phyloP scores from a whole-genome alignment of 2,888 invertebrate genomes.

The Pachycephus smyrnensis region DNA sequence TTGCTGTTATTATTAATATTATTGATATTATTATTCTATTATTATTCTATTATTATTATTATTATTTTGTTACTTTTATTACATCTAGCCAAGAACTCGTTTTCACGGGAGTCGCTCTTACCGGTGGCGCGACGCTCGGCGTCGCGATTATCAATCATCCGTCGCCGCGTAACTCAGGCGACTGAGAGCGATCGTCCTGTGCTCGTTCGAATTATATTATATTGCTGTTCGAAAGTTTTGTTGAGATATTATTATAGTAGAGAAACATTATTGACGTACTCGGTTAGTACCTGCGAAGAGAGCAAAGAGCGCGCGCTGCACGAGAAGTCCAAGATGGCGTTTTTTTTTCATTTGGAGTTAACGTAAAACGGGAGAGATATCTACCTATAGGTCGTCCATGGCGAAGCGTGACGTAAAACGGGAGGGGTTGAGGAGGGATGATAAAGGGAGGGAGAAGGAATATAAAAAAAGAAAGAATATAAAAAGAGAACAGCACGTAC shows the following conservation, averaged over 20 bases:
- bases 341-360: neutral
- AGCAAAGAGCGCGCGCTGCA: slow-evolving; percentile 46
- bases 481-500: slow-evolving; percentile 22
- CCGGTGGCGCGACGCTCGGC: neutral
- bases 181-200: neutral
- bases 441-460: neutral
- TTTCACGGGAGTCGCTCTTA: neutral
- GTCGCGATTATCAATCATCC: neutral
- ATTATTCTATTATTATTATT: neutral
- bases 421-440: neutral
- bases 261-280: slow-evolving; percentile 50
- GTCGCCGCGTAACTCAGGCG: neutral
- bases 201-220: slow-evolving; percentile 28
- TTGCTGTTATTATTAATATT: slow-evolving; percentile 27
- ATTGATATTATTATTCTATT: slow-evolving; percentile 8
- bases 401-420: neutral
- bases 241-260: slow-evolving; percentile 54
- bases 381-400: neutral
- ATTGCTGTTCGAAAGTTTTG: slow-evolving; percentile 61
- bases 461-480: slow-evolving; percentile 9
- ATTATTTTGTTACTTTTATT: neutral
- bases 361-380: neutral
- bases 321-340: slow-evolving; percentile 19
- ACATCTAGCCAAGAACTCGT: neutral
- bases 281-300: slow-evolving; percentile 48